These are phyloP conservation scores for Timandra comae DNA, from an alignment of 2,888 invertebrate genomes.

Conservation along the genomic window DNA sequence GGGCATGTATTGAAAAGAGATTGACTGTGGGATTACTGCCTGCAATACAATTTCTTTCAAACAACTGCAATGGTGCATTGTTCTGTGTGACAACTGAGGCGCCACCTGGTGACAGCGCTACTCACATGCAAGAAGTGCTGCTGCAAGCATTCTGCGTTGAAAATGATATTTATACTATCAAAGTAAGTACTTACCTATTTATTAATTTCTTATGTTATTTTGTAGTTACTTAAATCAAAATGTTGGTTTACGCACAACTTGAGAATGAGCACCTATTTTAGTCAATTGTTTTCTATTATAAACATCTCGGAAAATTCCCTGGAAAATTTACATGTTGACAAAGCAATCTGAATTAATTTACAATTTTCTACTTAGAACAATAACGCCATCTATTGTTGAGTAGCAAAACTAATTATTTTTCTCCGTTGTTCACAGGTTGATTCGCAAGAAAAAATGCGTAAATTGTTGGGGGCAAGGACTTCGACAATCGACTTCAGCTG, in stretches of 20 bases:
- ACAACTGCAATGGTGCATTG: slow-evolving; percentile 77
- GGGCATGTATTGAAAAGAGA: slow-evolving; percentile 74
- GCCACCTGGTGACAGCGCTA: slow-evolving; percentile 82
- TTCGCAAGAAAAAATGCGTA: slow-evolving; percentile 73
- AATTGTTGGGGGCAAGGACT: slow-evolving; percentile 59
- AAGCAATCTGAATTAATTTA: too few species aligned
- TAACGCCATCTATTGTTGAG: slow-evolving; percentile 8
- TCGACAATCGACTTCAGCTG: slow-evolving; percentile 71
- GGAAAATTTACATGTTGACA: too few species aligned
- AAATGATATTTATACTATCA: slow-evolving; percentile 85
- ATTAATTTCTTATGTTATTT: too few species aligned
- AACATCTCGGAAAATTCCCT: too few species aligned
- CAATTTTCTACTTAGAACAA: too few species aligned
- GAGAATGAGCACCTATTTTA: too few species aligned
- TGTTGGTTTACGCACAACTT: too few species aligned
- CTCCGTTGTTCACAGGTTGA: slow-evolving; percentile 70
- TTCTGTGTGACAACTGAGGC: slow-evolving; percentile 83
- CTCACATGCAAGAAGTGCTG: slow-evolving; percentile 86
- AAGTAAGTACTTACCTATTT: slow-evolving; percentile 68
- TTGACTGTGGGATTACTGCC: slow-evolving; percentile 80
- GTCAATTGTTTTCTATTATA: too few species aligned
- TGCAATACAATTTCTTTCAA: slow-evolving; percentile 78
- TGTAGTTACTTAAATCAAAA: too few species aligned
- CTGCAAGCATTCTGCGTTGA: slow-evolving; percentile 87
- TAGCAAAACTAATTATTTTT: slow-evolving; percentile 21